phyloP scores from a whole-genome alignment of 2,797 vertebrate genomes.

The Pipistrellus kuhlii region DNA sequence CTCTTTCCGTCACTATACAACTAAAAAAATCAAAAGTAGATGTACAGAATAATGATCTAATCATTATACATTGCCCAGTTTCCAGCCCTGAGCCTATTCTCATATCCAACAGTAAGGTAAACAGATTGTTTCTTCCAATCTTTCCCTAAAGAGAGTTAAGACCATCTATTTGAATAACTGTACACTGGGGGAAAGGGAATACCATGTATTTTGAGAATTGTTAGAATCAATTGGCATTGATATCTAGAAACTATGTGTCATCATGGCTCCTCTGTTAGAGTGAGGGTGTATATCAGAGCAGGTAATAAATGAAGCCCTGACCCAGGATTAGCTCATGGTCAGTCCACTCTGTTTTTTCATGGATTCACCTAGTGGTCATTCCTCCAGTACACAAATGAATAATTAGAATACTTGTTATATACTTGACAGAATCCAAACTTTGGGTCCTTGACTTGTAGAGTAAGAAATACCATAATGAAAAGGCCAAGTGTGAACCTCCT shows the following conservation, averaged over 20 bases:
- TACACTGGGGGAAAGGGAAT: neutral
- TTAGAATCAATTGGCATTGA: slow-evolving; percentile 19
- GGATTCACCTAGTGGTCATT: neutral
- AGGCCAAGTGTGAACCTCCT: neutral
- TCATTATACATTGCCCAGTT: neutral
- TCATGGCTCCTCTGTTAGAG: neutral
- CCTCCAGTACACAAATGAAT: neutral
- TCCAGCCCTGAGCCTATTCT: neutral
- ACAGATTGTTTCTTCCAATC: neutral
- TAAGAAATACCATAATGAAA: neutral
- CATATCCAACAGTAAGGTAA: neutral
- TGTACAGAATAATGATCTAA: slow-evolving; percentile 1
- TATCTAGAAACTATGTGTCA: neutral
- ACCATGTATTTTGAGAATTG: neutral
- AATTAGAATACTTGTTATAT: slow-evolving; percentile 3
- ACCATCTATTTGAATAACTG: neutral
- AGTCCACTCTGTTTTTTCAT: neutral
- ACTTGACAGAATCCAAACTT: neutral
- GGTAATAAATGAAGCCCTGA: neutral
- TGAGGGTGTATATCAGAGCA: neutral
- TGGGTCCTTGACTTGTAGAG: neutral
- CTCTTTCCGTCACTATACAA: neutral
- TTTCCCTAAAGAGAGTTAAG: neutral
- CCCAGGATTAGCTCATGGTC: neutral
- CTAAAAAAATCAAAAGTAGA: neutral